Evolutionary conservation across 2,113 vertebrate species (phyloP).

Genomic region (Bolborhynchus lineola): DNA sequence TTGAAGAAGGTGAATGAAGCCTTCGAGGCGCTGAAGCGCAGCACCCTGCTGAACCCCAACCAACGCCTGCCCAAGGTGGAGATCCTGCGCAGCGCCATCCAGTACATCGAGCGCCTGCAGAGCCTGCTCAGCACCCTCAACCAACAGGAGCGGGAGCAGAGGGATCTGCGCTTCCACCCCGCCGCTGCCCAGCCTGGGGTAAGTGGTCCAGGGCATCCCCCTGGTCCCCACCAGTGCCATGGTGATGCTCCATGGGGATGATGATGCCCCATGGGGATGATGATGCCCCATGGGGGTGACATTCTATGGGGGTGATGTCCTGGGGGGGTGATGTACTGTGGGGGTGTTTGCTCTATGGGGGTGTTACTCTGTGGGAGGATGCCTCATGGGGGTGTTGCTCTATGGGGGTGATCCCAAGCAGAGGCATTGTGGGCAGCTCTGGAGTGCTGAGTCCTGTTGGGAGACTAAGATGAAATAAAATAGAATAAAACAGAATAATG

Average conservation of each 20-base stretch:
- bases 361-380: not conserved
- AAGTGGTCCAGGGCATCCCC: constrained; percentile 63
- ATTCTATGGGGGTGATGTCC: no score
- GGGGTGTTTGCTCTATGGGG: no score
- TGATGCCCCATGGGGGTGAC: not conserved
- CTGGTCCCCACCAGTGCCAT: not conserved
- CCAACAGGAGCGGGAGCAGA: constrained; percentile 90
- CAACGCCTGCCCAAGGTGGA: constrained; percentile 98
- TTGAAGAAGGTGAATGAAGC: constrained; percentile 98
- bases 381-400: not conserved
- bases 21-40: constrained; percentile 95
- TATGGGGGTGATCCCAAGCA: not conserved
- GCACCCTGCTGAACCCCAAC: constrained; percentile 96
- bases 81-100: constrained; percentile 96
- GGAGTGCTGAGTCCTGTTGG: not conserved
- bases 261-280: fast-evolving
- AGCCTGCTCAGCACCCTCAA: constrained; percentile 92
- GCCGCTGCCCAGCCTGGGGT: constrained; percentile 76
- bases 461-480: not conserved
- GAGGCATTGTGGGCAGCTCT: not conserved
- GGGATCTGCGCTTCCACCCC: constrained; percentile 78
- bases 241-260: not conserved
- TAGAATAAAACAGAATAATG: no score
- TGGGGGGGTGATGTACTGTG: not conserved
- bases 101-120: constrained; percentile 97